A percentile compares a stretch with the other conserved stretches of the same genome.
phyloP scores from a whole-genome alignment of 2,888 invertebrate genomes.

The Hirtodrosophila duncani region DNA sequence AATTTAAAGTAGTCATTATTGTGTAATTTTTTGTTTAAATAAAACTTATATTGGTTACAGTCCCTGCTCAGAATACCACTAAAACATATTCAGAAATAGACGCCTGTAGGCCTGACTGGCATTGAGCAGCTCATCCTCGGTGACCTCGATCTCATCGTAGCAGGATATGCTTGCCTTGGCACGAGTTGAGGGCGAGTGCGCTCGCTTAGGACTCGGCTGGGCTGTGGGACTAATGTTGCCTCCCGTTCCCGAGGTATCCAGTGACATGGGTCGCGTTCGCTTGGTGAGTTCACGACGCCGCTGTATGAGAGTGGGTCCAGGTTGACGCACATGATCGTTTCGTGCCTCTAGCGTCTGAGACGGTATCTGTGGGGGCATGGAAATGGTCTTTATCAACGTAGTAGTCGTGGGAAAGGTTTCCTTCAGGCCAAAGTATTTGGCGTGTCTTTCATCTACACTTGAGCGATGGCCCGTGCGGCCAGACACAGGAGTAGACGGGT shows the following conservation, averaged over 20 bases:
- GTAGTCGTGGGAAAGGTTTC: constrained; percentile 18
- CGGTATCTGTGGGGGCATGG: constrained; percentile 15
- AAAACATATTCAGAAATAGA: too few relatives aligned
- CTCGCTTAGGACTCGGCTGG: constrained; percentile 43
- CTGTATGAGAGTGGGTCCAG: constrained; percentile 19
- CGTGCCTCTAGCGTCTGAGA: constrained; percentile 39
- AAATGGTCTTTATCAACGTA: constrained; percentile 21
- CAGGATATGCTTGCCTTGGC: constrained; percentile 17
- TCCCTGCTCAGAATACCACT: too few relatives aligned
- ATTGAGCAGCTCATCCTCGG: constrained; percentile 69
- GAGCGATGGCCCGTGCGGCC: constrained; percentile 7
- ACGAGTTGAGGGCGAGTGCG: constrained; percentile 46
- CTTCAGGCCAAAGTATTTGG: constrained; percentile 74
- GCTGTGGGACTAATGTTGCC: constrained; percentile 35
- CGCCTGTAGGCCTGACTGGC: constrained; percentile 72
- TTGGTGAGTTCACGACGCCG: constrained; percentile 68
- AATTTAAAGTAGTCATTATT: too few relatives aligned
- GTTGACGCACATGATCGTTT: constrained; percentile 56
- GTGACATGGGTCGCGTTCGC: constrained; percentile 67
- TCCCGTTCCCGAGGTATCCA: constrained; percentile 32
- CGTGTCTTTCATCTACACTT: constrained; percentile 62
- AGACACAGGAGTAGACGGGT: background rate
- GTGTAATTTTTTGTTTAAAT: too few relatives aligned
- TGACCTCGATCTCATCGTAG: constrained; percentile 74
- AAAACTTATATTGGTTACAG: too few relatives aligned